Evolutionary conservation across 2,888 invertebrate genomes (phyloP).

Genomic region (Dryobotodes eremita): DNA sequence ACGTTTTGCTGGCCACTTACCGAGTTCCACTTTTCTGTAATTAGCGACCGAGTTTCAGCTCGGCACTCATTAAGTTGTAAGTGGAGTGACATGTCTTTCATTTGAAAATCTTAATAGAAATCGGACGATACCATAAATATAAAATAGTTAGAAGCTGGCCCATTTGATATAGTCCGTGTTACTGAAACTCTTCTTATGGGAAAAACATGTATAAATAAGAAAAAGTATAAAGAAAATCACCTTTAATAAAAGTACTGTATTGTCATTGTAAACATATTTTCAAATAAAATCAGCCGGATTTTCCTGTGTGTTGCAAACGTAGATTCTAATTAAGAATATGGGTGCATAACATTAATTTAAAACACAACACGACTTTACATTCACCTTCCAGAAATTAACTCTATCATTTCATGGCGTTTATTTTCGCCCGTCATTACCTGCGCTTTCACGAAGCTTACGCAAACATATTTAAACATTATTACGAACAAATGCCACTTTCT

Average conservation of each 20-base stretch:
- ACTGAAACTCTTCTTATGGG: background rate
- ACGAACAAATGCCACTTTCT: constrained; percentile 78
- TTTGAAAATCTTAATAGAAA: constrained; percentile 35
- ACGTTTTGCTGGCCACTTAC: constrained; percentile 39
- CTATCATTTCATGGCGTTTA: constrained; percentile 52
- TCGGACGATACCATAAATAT: background rate
- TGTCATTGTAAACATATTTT: background rate
- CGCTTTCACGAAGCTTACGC: constrained; percentile 69
- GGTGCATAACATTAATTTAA: constrained; percentile 20
- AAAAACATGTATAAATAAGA: background rate
- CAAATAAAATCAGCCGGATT: background rate
- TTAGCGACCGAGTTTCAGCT: constrained; percentile 45
- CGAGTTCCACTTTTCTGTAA: constrained; percentile 50
- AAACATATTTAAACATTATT: constrained; percentile 73
- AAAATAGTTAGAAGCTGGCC: background rate
- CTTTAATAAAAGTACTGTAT: background rate
- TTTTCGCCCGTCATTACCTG: constrained; percentile 65
- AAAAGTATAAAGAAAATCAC: too few species aligned
- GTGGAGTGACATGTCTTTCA: constrained; percentile 13
- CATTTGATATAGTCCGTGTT: background rate
- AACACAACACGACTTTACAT: constrained; percentile 45
- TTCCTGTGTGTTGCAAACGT: background rate
- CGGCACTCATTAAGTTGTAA: constrained; percentile 20
- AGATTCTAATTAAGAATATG: constrained; percentile 18
- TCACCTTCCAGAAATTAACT: constrained; percentile 47